A percentile compares a stretch with the other conserved stretches of the same genome.
These are phyloP conservation scores for Armadillidium nasatum DNA, from an alignment of 1,140 invertebrate species.

Conservation along the genomic window DNA sequence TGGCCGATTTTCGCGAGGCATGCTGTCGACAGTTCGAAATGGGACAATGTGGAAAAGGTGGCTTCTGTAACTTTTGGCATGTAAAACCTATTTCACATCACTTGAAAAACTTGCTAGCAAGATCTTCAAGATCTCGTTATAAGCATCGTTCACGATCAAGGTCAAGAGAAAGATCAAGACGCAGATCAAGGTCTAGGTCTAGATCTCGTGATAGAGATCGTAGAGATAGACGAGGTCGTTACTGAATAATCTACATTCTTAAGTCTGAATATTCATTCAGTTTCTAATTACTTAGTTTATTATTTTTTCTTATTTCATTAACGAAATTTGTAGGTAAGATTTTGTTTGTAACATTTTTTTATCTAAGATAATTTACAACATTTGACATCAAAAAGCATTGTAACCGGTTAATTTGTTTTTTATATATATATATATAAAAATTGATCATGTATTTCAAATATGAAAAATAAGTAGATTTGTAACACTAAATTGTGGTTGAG, in stretches of 20 bases:
- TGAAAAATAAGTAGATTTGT: no score
- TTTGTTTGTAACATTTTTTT: no score
- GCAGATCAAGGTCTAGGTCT: constrained; percentile 34
- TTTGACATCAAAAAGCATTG: no score
- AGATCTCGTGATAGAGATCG: constrained; percentile 41
- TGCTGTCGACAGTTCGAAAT: constrained; percentile 44
- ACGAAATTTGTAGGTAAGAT: no score
- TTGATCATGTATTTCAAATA: no score
- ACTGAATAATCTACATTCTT: constrained; percentile 21
- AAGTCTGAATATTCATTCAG: no score
- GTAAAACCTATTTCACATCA: constrained; percentile 44
- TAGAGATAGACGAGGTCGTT: constrained; percentile 39
- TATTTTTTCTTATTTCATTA: no score
- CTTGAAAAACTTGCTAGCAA: constrained; percentile 39
- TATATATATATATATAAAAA: no score
- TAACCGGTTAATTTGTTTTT: no score
- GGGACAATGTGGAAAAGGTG: constrained; percentile 44
- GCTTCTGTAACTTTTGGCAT: constrained; percentile 44
- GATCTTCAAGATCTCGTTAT: constrained; percentile 41
- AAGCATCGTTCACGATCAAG: constrained; percentile 34
- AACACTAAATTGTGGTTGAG: no score
- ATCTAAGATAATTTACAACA: no score
- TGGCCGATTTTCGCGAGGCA: constrained; percentile 42
- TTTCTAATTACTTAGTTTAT: no score
- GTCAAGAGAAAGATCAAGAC: constrained; percentile 34